Evolutionary conservation across 2,888 invertebrate genomes (phyloP).

Genomic region (Pristionchus japonicus): DNA sequence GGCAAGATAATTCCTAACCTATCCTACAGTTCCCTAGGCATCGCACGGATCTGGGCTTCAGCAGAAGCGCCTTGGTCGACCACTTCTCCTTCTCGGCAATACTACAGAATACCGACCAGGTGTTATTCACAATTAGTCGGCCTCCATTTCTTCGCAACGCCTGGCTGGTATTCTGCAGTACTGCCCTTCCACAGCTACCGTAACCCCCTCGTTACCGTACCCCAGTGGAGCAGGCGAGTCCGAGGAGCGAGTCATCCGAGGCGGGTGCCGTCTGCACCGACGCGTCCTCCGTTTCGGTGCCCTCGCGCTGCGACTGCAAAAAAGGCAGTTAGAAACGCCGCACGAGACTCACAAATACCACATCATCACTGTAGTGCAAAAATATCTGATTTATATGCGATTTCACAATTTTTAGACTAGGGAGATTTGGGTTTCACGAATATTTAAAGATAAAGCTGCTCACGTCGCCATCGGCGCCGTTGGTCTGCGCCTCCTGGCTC

Average conservation of each 20-base stretch:
- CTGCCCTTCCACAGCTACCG: neutral
- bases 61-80: too few species aligned
- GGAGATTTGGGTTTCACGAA: neutral
- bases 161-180: neutral
- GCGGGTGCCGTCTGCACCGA: constrained; percentile 78
- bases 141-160: neutral
- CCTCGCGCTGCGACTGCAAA: constrained; percentile 35
- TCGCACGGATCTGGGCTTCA: too few species aligned
- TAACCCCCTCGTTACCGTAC: constrained; percentile 77
- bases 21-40: too few species aligned
- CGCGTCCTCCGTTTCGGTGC: constrained; percentile 45
- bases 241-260: constrained; percentile 92
- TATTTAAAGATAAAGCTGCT: neutral
- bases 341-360: too few species aligned
- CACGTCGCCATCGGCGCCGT: constrained; percentile 32
- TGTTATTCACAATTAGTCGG: neutral
- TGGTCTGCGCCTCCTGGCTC: constrained; percentile 55
- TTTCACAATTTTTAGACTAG: neutral
- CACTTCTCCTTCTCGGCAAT: too few species aligned
- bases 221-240: constrained; percentile 96
- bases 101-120: neutral
- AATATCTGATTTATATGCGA: too few species aligned
- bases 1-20: too few species aligned
- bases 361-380: too few species aligned
- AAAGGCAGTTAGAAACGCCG: too few species aligned